phyloP scores from a whole-genome alignment of 2,113 vertebrate species.

The Parus major region DNA sequence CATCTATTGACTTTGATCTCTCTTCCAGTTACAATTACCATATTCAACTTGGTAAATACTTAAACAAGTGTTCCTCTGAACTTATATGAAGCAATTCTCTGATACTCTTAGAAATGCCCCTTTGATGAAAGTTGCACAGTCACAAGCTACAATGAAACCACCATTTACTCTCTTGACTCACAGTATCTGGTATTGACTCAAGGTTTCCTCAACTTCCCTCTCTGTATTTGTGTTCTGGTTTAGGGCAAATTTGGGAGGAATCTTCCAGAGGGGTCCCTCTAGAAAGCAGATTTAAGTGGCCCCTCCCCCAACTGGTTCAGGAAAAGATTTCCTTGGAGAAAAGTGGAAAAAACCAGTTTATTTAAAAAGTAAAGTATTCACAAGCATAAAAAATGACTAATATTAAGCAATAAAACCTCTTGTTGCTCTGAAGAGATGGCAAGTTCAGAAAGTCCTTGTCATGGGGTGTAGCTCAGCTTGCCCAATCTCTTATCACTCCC shows the following conservation, averaged over 20 bases:
- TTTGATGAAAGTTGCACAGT: neutral
- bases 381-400: neutral
- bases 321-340: neutral
- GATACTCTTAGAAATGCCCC: neutral
- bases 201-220: neutral
- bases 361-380: neutral
- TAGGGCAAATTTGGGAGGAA: neutral
- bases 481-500: neutral
- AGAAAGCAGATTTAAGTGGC: accelerated
- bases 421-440: neutral
- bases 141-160: neutral
- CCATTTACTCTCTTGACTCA: neutral
- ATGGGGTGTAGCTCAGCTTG: accelerated
- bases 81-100: neutral
- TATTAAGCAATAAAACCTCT: neutral
- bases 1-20: neutral
- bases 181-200: neutral
- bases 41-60: neutral
- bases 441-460: neutral
- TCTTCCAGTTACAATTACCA: neutral
- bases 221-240: neutral
- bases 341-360: neutral
- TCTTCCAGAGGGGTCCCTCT: neutral
- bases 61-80: neutral
- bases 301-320: too few species aligned